phyloP scores from a whole-genome alignment of 2,888 invertebrate species.

The Eristalinus sepulchralis region DNA sequence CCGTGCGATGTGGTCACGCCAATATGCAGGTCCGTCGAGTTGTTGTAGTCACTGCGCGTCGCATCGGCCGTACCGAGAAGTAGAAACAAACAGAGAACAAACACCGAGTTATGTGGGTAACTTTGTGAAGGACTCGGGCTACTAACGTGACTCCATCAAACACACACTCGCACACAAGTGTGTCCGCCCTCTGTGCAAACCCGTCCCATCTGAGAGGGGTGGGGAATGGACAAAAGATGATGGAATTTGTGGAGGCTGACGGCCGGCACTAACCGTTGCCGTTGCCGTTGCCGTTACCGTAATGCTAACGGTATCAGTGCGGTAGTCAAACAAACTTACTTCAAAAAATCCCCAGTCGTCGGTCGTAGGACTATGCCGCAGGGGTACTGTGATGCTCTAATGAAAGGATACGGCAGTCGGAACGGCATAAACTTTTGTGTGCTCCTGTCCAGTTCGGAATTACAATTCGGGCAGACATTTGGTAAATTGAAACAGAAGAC shows the following conservation, averaged over 20 bases:
- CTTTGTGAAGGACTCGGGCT: slow-evolving; percentile 33
- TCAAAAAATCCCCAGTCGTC: slow-evolving; percentile 92
- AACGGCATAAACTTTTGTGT: slow-evolving; percentile 87
- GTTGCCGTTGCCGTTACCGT: not conserved
- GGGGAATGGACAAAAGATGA: slow-evolving; percentile 39
- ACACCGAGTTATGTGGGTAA: slow-evolving; percentile 30
- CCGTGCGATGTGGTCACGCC: slow-evolving; percentile 92
- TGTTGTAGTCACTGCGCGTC: slow-evolving; percentile 87
- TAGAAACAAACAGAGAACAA: slow-evolving; percentile 46
- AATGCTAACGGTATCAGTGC: slow-evolving; percentile 16
- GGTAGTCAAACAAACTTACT: slow-evolving; percentile 83
- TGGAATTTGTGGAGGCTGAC: slow-evolving; percentile 20
- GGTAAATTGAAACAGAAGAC: slow-evolving; percentile 92
- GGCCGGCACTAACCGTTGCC: not conserved
- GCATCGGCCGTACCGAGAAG: slow-evolving; percentile 32
- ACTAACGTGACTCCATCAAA: not conserved
- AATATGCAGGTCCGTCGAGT: slow-evolving; percentile 93
- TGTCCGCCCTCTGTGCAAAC: not conserved
- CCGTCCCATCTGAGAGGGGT: not conserved
- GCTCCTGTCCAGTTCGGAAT: slow-evolving; percentile 82
- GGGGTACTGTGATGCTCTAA: slow-evolving; percentile 89
- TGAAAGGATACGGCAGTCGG: slow-evolving; percentile 93
- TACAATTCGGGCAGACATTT: slow-evolving; percentile 89
- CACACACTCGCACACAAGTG: not conserved
- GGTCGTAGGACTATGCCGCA: slow-evolving; percentile 93